These are phyloP conservation scores for Erebia palarica DNA, from an alignment of 2,888 invertebrate genomes.

Conservation along the genomic window DNA sequence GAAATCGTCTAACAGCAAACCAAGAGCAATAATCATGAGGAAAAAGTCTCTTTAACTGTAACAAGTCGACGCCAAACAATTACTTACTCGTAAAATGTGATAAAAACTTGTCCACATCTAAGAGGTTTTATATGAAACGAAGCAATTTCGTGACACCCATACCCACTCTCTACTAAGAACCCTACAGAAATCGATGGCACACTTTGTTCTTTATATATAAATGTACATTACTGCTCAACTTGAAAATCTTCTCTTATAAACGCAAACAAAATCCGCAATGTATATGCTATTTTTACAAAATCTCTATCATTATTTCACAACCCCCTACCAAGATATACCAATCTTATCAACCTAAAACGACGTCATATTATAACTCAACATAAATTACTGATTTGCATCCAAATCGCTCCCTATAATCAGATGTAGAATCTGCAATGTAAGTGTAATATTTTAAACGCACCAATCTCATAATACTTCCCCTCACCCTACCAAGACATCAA, in stretches of 20 bases:
- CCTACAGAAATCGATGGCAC: background rate
- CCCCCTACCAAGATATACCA: background rate
- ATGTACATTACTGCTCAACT: slow-evolving; percentile 2
- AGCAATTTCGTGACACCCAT: slow-evolving; percentile 50
- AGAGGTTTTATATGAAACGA: slow-evolving; percentile 65
- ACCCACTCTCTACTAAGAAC: slow-evolving; percentile 35
- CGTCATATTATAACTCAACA: slow-evolving; percentile 8
- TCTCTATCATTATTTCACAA: background rate
- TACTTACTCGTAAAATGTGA: background rate
- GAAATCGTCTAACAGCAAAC: too few relatives aligned
- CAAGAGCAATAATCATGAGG: background rate
- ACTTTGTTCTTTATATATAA: background rate
- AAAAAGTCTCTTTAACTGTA: too few relatives aligned
- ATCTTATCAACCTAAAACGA: background rate
- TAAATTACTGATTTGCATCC: slow-evolving; percentile 20
- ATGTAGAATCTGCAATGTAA: slow-evolving; percentile 3
- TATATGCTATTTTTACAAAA: background rate
- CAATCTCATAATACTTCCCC: background rate
- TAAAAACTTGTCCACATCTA: slow-evolving; percentile 32
- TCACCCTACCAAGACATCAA: background rate
- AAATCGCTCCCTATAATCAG: slow-evolving; percentile 7
- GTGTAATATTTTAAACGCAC: background rate
- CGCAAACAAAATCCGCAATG: slow-evolving; percentile 3
- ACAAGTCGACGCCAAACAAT: background rate
- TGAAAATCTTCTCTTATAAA: background rate